These are phyloP conservation scores for Leptestheria dahalacensis DNA, from an alignment of 1,140 invertebrate species.

Conservation along the genomic window DNA sequence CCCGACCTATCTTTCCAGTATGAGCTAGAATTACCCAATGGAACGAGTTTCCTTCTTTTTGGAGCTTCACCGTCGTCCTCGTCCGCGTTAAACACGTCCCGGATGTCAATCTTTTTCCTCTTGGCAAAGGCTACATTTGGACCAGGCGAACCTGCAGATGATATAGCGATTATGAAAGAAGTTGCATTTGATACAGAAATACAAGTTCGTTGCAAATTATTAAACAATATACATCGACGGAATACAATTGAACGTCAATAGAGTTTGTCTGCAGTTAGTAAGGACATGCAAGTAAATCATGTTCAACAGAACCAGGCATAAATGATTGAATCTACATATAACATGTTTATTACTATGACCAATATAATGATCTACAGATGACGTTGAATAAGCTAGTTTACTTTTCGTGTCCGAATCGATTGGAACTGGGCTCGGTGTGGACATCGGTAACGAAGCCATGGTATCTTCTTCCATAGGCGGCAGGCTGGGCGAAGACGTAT, in stretches of 20 bases:
- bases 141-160: background rate
- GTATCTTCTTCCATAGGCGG: conserved; percentile 6
- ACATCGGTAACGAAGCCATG: background rate
- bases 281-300: too few relatives aligned
- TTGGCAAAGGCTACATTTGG: conserved; percentile 25
- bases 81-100: conserved; percentile 81
- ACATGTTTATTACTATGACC: too few relatives aligned
- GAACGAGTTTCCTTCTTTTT: conserved; percentile 63
- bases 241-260: too few relatives aligned
- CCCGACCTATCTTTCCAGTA: too few relatives aligned
- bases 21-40: conserved; percentile 57
- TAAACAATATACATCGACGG: too few relatives aligned
- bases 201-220: too few relatives aligned
- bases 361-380: too few relatives aligned
- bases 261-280: too few relatives aligned
- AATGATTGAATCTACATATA: too few relatives aligned
- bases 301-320: too few relatives aligned
- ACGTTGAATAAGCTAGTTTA: background rate
- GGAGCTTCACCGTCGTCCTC: conserved; percentile 49
- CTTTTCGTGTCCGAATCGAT: background rate
- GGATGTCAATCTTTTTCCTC: conserved; percentile 63
- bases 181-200: too few relatives aligned
- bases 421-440: background rate
- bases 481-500: background rate
- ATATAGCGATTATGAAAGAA: too few relatives aligned